Evolutionary conservation across 2,797 vertebrate genomes (phyloP), one percentile per base, ranked within the genome.

Genomic region (Aselliscus stoliczkanus): DNA sequence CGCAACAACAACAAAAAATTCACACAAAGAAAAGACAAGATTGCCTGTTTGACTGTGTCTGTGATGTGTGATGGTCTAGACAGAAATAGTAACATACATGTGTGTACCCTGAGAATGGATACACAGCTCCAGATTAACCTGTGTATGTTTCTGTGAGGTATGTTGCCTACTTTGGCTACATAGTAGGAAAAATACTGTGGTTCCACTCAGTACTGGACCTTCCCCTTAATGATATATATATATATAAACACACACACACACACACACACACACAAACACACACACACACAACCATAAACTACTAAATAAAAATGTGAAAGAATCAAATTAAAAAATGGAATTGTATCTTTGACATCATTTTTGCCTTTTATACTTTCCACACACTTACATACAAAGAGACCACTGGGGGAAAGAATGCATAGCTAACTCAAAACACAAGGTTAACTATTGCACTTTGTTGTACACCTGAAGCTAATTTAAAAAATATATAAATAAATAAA

Each of bases 241-340:
- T 18, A 60, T 13, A 50, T 5, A 37, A 13, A 76, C 15, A 80
- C 2, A 42, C 42, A 67, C 1, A 3, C 18, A 62, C 39, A 9
- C 58, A n/a, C 58, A 81, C 25, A 0, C 73, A 47, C 42, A 15
- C 18, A 64, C 54, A 72, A 1, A 3, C 18, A 62, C 39, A 9
- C 58, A n/a, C 58, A 81, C 25, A 0, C 73, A 47, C 39, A 15
- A 25, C 15, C 20, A 73, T 20, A 76, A n/a, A 84, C 70, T 62
- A 93, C 91, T 62, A 73, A 69, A 39, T 58, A 27, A 54, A 86
- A 85, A 89, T 18, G 39, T 80, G 7, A 70, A 73, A 91, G 10
- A 87, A 87, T 50, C 0, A 2, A 18, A 37, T 54, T 2, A 50
- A 88, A 89, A 95, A 72, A 52, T 1, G 5, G 44, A 77, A 76